Base-by-base conservation (phyloP, 2,113 vertebrate genomes). In the Hiodon tergisus region DNA sequence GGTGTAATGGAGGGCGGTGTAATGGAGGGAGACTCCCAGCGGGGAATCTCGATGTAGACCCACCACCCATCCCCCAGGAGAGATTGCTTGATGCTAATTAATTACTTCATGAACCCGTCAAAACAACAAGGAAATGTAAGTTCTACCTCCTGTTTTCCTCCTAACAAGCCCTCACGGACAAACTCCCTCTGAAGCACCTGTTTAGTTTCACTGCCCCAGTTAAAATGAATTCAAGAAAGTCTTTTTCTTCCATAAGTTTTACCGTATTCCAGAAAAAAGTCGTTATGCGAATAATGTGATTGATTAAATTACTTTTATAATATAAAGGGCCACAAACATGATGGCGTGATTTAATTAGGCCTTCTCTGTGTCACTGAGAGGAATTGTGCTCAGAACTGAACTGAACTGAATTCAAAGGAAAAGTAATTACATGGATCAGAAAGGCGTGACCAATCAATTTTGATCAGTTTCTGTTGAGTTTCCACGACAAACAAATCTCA, bases 21-120 rank as follows among this genome's bases (percentile, higher is more conserved):
- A 61, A 65, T 51, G 72, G 71, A 73, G 63, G 67, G 74, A 60
- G 13, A 10, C 8, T 6, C 69, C 60, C 17, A 48, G 74, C 69
- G 58, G 68, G 51, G 51, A 47, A 31, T 69, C 63, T 17, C 63
- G 69, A 31, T 31, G 31, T 2, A 31, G 1, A 31, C 31, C 31
- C 31, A 31, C 31, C 31, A 6, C 16, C 4, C n/a, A 63, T 63
- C n/a, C 5, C 4, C 6, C n/a, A 17, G 61, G 3, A 8, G n/a
- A 17, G n/a, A 6, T 31, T 8, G 16, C 9, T 2, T 8, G 10
- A 11, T 4, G 63, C 46, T 8, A 10, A 48, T 66, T 66, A 66
- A 47, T 10, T 11, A 16, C 8, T 48, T 9, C 31, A 10, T 47
- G 31, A 47, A 10, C 63, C 11, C 10, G 46, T 48, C 63, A 66